phyloP scores from a whole-genome alignment of 2,888 invertebrate genomes.

The Noctua janthina region DNA sequence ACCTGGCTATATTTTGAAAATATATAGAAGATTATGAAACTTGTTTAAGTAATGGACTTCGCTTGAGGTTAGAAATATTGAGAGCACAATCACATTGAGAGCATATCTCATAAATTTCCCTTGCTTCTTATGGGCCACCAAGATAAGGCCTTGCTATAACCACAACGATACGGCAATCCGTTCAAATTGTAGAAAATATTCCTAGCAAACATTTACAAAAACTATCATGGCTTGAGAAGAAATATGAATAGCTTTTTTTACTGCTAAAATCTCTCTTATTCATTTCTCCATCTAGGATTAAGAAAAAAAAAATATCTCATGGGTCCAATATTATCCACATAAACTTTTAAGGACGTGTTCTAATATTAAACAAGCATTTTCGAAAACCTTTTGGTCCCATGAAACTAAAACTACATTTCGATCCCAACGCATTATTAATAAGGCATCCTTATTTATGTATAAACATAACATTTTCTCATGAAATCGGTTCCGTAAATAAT shows the following conservation, averaged over 20 bases:
- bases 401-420: constrained; percentile 18
- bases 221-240: background rate
- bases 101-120: background rate
- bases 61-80: background rate
- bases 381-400: constrained; percentile 11
- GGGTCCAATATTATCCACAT: background rate
- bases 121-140: background rate
- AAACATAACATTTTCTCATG: constrained; percentile 28
- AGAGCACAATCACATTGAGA: background rate
- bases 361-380: constrained; percentile 14
- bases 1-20: background rate
- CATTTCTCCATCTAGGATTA: background rate
- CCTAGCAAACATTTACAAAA: background rate
- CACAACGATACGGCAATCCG: background rate
- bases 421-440: constrained; percentile 38
- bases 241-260: background rate
- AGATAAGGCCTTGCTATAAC: background rate
- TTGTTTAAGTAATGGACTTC: background rate
- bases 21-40: background rate
- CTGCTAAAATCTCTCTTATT: background rate
- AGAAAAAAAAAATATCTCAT: background rate
- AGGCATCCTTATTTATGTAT: constrained; percentile 20
- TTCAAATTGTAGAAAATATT: background rate
- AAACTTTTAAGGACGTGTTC: constrained; percentile 1
- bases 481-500: constrained; percentile 47